Evolutionary conservation across 2,888 invertebrate species (phyloP).

Genomic region (Chalcis sispes): DNA sequence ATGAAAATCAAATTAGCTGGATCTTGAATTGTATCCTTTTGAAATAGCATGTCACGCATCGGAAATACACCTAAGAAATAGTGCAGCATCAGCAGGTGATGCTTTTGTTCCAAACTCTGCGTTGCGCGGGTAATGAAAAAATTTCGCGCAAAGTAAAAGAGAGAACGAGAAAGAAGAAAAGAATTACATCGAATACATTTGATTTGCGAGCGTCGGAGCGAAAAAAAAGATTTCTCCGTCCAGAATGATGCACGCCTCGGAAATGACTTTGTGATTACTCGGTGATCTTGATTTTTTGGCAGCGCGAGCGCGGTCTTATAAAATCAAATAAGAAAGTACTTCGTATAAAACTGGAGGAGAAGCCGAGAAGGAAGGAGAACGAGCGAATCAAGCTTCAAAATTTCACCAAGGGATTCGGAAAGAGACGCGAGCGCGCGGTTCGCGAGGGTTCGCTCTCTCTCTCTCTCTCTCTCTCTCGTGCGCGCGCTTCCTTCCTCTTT

Average conservation of each 20-base stretch:
- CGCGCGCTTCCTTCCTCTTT: too few relatives aligned
- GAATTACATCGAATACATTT: conserved; percentile 59
- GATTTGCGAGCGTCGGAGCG: conserved; percentile 11
- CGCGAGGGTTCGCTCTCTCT: too few relatives aligned
- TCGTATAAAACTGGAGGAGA: conserved; percentile 47
- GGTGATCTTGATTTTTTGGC: conserved; percentile 28
- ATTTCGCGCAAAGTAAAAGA: not conserved
- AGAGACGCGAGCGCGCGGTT: conserved; percentile 52
- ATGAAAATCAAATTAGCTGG: conserved; percentile 33
- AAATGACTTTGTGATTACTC: conserved; percentile 60
- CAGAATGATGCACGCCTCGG: conserved; percentile 39
- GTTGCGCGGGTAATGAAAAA: not conserved
- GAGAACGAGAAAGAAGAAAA: conserved; percentile 21
- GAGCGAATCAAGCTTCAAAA: too few relatives aligned
- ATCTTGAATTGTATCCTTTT: conserved; percentile 46
- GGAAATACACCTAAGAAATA: not conserved
- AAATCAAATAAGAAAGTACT: conserved; percentile 59
- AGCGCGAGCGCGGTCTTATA: conserved; percentile 48
- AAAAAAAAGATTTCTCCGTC: conserved; percentile 52
- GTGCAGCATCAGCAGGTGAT: too few relatives aligned
- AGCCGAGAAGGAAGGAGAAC: too few relatives aligned
- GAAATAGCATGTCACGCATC: too few relatives aligned
- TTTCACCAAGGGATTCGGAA: conserved; percentile 67
- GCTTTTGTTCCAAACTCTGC: conserved; percentile 31
- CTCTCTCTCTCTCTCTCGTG: too few relatives aligned